Evolutionary conservation across 2,113 vertebrate species (phyloP).

Genomic region (Lagopus leucura): DNA sequence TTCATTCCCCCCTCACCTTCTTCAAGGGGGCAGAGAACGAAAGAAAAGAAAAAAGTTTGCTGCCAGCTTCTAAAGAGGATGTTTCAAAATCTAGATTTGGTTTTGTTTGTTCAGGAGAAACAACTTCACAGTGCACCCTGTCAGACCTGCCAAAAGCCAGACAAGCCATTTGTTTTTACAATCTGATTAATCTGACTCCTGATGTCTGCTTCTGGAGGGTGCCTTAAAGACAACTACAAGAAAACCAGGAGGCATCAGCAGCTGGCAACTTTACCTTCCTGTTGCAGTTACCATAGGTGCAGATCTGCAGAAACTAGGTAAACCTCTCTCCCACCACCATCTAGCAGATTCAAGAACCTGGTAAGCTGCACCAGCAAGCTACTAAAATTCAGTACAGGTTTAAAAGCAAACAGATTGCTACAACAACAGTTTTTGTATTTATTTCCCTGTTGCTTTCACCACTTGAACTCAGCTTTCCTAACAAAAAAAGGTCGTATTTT

Average conservation of each 20-base stretch:
- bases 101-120: neutral
- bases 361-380: neutral
- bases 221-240: neutral
- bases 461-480: neutral
- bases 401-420: neutral
- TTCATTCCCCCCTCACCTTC: neutral
- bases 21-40: no score
- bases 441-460: neutral
- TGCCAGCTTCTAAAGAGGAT: neutral
- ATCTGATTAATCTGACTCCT: neutral
- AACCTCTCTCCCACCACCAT: neutral
- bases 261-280: neutral
- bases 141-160: neutral
- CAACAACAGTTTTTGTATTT: neutral
- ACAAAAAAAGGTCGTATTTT: neutral
- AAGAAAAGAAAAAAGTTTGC: neutral
- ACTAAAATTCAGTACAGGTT: neutral
- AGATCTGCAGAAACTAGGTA: accelerated
- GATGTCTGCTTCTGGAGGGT: neutral
- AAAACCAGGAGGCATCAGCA: neutral
- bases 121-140: accelerated
- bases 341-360: neutral
- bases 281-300: no score
- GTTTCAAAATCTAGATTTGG: neutral
- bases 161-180: accelerated